These are phyloP conservation scores for Panulirus ornatus DNA, from an alignment of 1,140 invertebrate genomes.

Conservation along the genomic window DNA sequence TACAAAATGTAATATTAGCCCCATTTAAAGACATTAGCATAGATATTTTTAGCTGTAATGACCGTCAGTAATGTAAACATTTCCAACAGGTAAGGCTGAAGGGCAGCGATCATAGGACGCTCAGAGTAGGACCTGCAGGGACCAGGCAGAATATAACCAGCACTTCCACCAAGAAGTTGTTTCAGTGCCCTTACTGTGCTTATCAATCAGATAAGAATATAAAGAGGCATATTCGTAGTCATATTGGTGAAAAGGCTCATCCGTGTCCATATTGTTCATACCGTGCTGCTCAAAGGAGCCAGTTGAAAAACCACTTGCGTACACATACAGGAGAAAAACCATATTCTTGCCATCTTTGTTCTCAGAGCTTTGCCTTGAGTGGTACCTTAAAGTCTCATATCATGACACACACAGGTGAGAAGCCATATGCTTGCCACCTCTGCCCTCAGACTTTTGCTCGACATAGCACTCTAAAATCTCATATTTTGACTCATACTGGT, in stretches of 20 bases:
- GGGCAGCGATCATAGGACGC: constrained; percentile 18
- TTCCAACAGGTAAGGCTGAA: constrained; percentile 1
- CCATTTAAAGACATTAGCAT: not conserved
- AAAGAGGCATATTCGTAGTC: constrained; percentile 11
- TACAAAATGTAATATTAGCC: not conserved
- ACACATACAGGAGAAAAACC: constrained; percentile 28
- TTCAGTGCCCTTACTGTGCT: constrained; percentile 30
- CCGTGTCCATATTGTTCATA: constrained; percentile 30
- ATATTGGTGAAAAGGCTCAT: constrained; percentile 15
- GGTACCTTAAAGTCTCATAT: constrained; percentile 25
- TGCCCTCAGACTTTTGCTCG: constrained; percentile 6
- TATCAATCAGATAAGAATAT: constrained; percentile 40
- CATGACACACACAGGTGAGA: constrained; percentile 33
- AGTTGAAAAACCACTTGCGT: constrained; percentile 20
- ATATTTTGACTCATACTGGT: constrained; percentile 17
- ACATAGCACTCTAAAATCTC: not conserved
- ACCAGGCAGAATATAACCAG: not conserved
- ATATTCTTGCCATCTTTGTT: constrained; percentile 4
- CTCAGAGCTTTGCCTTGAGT: not conserved
- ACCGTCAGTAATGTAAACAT: not conserved
- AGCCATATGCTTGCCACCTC: constrained; percentile 11
- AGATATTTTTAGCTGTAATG: not conserved
- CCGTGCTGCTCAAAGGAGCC: constrained; percentile 19
- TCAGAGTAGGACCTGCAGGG: not conserved
- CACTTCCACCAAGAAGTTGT: constrained; percentile 42